Percentiles rank a stretch among this genome's conserved stretches.
phyloP scores from a whole-genome alignment of 2,113 vertebrate genomes.

The Callionymus lyra region DNA sequence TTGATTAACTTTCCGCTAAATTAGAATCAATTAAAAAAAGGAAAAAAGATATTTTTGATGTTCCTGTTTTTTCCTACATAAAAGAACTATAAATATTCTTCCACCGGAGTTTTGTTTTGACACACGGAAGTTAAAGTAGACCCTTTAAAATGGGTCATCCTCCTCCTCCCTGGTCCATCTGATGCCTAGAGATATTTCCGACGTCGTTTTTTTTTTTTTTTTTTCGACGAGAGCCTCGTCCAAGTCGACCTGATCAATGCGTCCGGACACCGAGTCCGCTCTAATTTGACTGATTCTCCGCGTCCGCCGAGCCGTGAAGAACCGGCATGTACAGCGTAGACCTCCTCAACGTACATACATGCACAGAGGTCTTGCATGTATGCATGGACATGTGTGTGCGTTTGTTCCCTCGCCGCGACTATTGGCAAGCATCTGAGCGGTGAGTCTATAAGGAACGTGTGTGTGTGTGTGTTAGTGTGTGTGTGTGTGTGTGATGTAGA shows the following conservation, averaged over 20 bases:
- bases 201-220: conserved; percentile 42
- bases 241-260: conserved; percentile 52
- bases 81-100: too few relatives aligned
- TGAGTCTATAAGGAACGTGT: conserved; percentile 16
- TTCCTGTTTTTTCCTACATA: too few relatives aligned
- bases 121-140: conserved; percentile 26
- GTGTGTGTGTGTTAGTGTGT: conserved; percentile 17
- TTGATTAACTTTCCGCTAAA: too few relatives aligned
- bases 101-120: too few relatives aligned
- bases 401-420: conserved; percentile 6
- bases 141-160: conserved; percentile 48
- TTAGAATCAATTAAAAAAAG: too few relatives aligned
- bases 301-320: conserved; percentile 55
- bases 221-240: conserved; percentile 31
- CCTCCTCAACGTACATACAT: conserved; percentile 22
- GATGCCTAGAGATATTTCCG: conserved; percentile 39
- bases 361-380: conserved; percentile 44
- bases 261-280: conserved; percentile 53
- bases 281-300: conserved; percentile 55
- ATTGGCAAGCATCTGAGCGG: conserved; percentile 13
- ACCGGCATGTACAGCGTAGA: conserved; percentile 48
- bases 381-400: conserved; percentile 17
- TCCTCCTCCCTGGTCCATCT: conserved; percentile 7
- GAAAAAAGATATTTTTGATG: too few relatives aligned
- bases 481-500: conserved; percentile 14